A percentile compares a stretch with the other conserved stretches of the same genome.
phyloP scores from a whole-genome alignment of 2,797 vertebrate genomes.

The Mycteria americana region DNA sequence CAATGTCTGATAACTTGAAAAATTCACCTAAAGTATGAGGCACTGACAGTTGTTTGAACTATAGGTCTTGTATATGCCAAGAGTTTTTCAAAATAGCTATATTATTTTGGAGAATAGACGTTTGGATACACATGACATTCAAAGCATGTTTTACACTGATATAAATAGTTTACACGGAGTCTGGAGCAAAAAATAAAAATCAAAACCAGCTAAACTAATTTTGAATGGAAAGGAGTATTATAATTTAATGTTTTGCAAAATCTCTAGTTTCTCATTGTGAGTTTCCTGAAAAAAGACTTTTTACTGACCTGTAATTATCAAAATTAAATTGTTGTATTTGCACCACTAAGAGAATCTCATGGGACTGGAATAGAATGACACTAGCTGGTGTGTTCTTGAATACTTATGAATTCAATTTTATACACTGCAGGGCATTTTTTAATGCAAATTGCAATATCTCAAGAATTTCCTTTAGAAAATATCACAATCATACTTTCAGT shows the following conservation, averaged over 20 bases:
- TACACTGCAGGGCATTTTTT: neutral
- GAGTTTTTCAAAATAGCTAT: neutral
- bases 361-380: neutral
- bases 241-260: neutral
- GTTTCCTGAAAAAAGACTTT: neutral
- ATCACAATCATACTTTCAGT: neutral
- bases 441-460: neutral
- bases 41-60: neutral
- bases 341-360: neutral
- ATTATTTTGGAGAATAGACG: neutral
- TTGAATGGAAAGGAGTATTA: neutral
- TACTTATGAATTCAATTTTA: neutral
- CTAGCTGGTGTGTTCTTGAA: neutral
- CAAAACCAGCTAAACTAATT: neutral
- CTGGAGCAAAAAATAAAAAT: neutral
- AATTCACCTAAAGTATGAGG: neutral
- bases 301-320: neutral
- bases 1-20: neutral
- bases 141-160: neutral
- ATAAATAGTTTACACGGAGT: neutral
- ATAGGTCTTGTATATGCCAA: neutral
- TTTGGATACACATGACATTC: neutral
- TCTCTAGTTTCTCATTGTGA: neutral
- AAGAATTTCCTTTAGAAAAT: neutral
- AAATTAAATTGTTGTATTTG: neutral